These are phyloP conservation scores for Imbricaverruca yamaguchii DNA, from an alignment of 2,888 invertebrate species.

Conservation along the genomic window DNA sequence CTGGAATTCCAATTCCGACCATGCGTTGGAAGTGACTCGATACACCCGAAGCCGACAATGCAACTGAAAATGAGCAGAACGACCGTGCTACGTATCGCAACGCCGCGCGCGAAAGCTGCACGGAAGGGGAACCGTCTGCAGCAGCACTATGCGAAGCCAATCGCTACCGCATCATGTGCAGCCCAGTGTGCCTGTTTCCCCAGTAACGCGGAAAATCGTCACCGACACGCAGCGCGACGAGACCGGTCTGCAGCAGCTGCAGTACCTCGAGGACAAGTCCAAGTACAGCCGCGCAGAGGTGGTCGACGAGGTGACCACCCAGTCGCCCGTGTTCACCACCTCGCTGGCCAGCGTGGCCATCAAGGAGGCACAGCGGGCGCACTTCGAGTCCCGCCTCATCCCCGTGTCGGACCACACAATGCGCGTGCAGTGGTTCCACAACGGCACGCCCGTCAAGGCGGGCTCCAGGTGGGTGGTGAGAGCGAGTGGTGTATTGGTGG, in stretches of 20 bases:
- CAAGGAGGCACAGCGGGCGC: conserved; percentile 88
- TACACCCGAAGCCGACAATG: too few species aligned
- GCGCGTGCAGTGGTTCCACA: conserved; percentile 94
- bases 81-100: too few species aligned
- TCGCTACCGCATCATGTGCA: too few species aligned
- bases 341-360: conserved; percentile 86
- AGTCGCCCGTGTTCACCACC: conserved; percentile 87
- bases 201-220: conserved; percentile 61
- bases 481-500: too few species aligned
- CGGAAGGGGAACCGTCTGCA: too few species aligned
- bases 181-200: too few species aligned
- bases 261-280: conserved; percentile 75
- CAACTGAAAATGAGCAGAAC: too few species aligned
- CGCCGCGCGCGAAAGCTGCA: too few species aligned
- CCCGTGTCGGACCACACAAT: conserved; percentile 88
- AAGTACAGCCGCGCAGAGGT: conserved; percentile 66
- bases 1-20: too few species aligned
- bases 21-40: too few species aligned
- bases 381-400: conserved; percentile 87
- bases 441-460: conserved; percentile 78
- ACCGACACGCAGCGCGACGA: conserved; percentile 76
- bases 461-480: conserved; percentile 42
- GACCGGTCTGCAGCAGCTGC: conserved; percentile 78
- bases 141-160: too few species aligned
- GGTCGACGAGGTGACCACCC: conserved; percentile 70